Base-by-base conservation (phyloP, 64 coral and sea anemone genomes). In the Dendronephthya gigantea region DNA sequence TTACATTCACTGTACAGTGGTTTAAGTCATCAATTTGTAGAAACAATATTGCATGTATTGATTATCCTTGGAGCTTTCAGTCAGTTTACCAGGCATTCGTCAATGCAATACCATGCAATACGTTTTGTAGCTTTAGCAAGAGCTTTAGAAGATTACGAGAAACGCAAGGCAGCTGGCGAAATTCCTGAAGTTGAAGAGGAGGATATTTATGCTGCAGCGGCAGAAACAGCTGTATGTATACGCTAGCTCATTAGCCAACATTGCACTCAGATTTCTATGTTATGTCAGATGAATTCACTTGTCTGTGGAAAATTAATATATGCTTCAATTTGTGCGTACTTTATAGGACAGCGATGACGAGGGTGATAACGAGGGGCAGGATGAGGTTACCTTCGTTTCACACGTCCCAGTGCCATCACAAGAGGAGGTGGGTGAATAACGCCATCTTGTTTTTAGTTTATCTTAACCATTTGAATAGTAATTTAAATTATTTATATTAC, bases 371-470 rank as follows among this genome's bases (percentile, higher is more conserved):
- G 86, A 90, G 76, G 83, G 91, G 84, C 90, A 87, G 12, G 31
- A 30, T 15, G 94, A 93, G 74, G 90, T 85, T 11, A 82, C 85
- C 32, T 97, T 97, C 85, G 94, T 97, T 15, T 88, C 94, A 11
- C 94, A 97, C 35, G 94, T 97, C 36, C 94, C 94, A 1, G 94
- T 97, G 22, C 94, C 94, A 17, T 97, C 94, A 47, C 94, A 97
- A 76, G 88, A 97, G 81, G 94, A 97, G 94, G 94, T 97, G 39
- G 16, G 59, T 81, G 3, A 4, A 5, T 29, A 45, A 45, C 41
- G 41, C 11, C 41, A 45, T 45, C 41, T 45, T 45, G 41, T 45
- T 37, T 22, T 51, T 69, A 7, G 16, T 14, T 7, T 28, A 83
- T 45, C 49, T 91, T 12, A 33, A 23, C 31, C 45, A 48, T 68